Conservation (phyloP, 1,140 invertebrate species). For the Kradibia gibbosae region DNA sequence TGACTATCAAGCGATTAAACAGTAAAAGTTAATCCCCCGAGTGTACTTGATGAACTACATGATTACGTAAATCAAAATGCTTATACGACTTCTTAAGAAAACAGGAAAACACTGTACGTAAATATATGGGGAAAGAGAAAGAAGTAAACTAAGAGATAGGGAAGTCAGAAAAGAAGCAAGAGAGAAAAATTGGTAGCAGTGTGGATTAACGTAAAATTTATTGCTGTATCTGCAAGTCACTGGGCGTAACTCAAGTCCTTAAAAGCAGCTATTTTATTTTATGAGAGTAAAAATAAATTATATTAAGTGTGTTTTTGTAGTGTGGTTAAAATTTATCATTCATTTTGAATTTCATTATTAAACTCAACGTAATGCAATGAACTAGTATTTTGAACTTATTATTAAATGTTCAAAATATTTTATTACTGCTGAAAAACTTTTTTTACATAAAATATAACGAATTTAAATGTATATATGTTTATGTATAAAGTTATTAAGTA, state of each 20-base stretch:
- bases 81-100: constrained; percentile 48
- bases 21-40: background rate
- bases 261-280: constrained; percentile 22
- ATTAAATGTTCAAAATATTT: background rate
- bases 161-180: background rate
- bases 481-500: too few species aligned
- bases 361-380: background rate
- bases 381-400: background rate
- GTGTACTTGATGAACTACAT: constrained; percentile 51
- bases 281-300: constrained; percentile 32
- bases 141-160: background rate
- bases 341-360: constrained; percentile 12
- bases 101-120: background rate
- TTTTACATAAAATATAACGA: background rate
- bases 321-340: constrained; percentile 9
- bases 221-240: constrained; percentile 27
- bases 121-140: background rate
- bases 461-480: background rate
- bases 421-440: background rate
- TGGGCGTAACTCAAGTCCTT: background rate
- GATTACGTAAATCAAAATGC: constrained; percentile 58
- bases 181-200: constrained; percentile 27
- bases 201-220: constrained; percentile 46
- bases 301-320: background rate
- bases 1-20: background rate